Evolutionary conservation across 1,140 invertebrate genomes (phyloP).

Genomic region (Ptiloglossa arizonensis): DNA sequence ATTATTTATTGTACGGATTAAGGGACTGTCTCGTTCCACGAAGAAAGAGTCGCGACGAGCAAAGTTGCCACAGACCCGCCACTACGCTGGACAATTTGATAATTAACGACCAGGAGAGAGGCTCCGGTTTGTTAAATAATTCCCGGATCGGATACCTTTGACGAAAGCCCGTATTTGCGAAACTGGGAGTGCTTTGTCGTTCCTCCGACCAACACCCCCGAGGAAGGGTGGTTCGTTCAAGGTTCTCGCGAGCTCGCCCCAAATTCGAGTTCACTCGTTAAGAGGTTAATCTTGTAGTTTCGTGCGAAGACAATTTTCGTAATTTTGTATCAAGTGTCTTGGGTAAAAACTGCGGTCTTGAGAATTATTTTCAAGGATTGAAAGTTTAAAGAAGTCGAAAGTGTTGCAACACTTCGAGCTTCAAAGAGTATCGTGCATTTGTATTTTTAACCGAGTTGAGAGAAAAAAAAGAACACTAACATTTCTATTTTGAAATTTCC

Average conservation of each 20-base stretch:
- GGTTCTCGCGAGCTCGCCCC: constrained; percentile 1
- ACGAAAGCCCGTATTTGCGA: constrained; percentile 44
- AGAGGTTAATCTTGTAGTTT: no score
- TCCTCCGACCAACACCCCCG: background rate
- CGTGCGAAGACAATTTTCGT: background rate
- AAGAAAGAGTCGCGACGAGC: background rate
- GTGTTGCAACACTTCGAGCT: no score
- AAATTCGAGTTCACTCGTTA: background rate
- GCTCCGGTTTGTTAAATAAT: constrained; percentile 49
- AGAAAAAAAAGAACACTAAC: no score
- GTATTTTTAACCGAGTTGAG: no score
- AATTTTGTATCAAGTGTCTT: no score
- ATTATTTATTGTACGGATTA: background rate
- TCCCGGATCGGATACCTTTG: constrained; percentile 41
- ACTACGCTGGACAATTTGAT: constrained; percentile 38
- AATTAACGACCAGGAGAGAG: constrained; percentile 46
- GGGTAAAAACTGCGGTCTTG: no score
- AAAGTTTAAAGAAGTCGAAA: no score
- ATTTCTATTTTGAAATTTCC: no score
- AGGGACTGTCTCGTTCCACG: background rate
- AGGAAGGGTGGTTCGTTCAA: background rate
- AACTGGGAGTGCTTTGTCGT: constrained; percentile 26
- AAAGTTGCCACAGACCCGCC: constrained; percentile 11
- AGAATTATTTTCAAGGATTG: no score
- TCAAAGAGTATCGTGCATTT: no score